These are phyloP conservation scores for Dichetophora obliterata DNA, from an alignment of 2,888 invertebrate genomes.

Conservation along the genomic window DNA sequence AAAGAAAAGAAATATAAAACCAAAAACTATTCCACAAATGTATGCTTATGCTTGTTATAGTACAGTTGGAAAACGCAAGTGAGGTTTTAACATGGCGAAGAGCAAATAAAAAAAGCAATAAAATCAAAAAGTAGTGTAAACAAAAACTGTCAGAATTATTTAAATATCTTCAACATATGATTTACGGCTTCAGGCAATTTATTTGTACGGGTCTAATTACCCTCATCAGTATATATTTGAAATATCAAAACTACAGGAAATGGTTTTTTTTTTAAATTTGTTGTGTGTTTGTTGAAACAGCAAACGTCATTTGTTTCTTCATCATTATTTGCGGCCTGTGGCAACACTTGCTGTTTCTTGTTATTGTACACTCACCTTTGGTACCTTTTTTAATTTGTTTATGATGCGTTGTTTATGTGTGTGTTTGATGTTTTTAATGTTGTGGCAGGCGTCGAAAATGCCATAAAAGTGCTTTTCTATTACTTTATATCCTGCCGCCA, in stretches of 20 bases:
- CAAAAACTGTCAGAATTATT: not conserved
- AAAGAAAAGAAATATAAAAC: not conserved
- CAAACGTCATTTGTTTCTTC: not conserved
- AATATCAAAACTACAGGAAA: not conserved
- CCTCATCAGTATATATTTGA: too few species aligned
- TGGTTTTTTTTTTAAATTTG: not conserved
- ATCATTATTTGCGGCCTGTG: not conserved
- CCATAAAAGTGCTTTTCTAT: conserved; percentile 7
- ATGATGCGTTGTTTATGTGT: not conserved
- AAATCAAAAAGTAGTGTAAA: conserved; percentile 16
- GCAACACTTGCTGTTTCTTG: not conserved
- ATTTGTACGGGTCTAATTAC: not conserved
- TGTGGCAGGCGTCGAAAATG: conserved; percentile 16
- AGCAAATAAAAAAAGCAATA: conserved; percentile 17
- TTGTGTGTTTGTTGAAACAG: not conserved
- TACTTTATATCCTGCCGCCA: not conserved
- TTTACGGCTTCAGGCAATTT: not conserved
- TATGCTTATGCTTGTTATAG: too few species aligned
- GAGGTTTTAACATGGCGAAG: not conserved
- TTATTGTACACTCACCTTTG: not conserved
- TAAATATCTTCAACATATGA: not conserved
- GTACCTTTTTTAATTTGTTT: not conserved
- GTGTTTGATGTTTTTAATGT: not conserved
- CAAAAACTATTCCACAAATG: not conserved
- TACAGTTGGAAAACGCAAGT: conserved; percentile 9